Base-by-base conservation (phyloP, 2,797 vertebrate genomes). In the Microctenopoma lineatum region DNA sequence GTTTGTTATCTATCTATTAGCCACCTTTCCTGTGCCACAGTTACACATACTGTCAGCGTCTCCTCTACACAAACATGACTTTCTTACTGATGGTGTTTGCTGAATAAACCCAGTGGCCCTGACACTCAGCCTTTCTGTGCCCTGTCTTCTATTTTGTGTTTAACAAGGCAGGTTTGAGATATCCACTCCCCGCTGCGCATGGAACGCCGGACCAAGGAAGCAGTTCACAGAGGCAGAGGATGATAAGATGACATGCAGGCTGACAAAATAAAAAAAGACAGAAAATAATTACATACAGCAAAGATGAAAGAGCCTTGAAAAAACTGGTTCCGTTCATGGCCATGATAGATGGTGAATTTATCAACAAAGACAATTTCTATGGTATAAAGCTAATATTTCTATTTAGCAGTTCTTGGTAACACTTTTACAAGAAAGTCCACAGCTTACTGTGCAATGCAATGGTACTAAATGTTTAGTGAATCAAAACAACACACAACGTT, bases 151-250 rank as follows among this genome's bases (percentile, higher is more conserved):
- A 73, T 79, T 76, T 67, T 62, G 48, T 75, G 77, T 90, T 81
- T 79, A 89, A 86, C 83, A 86, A 84, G 81, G 59, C 68, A 66
- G 69, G 59, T 86, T 83, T 55, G 59, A 77, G 76, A 86, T 86
- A 84, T 79, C 74, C 63, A 47, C 77, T 68, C 54, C 84, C 73
- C 10, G 46, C 77, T 73, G 79, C 27, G 65, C 46, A 29, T 4
- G 3, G 56, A 58, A 77, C 67, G 66, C 67, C 8, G 29, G 72
- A 67, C 76, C 56, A 52, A 61, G 66, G 58, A 66, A 79, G 64
- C 10, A 5, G 71, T 79, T 87, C 79, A 80, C 70, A 62, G 67
- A 57, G 69, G 55, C 77, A 48, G 58, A 39, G 34, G 69, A 69
- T 12, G 83, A 85, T 87, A 81, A 88, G 74, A 81, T 77, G 70